Base-by-base conservation (phyloP, 2,888 invertebrate species). In the Cepaea hortensis region DNA sequence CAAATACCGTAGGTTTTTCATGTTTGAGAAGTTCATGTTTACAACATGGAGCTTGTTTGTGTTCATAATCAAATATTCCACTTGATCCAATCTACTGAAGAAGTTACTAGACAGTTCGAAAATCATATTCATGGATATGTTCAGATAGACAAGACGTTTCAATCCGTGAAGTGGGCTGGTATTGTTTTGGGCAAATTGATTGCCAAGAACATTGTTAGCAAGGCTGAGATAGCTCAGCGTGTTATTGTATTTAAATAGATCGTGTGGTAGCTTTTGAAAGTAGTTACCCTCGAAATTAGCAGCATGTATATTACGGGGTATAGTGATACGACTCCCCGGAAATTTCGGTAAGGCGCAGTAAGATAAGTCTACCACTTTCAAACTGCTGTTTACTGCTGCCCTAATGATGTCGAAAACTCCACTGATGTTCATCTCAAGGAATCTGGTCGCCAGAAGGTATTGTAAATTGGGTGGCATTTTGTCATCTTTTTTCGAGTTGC, bases 21-120 rank as follows among this genome's bases (percentile, higher is more conserved):
- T 61, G 35, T 9, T 3, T 4, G 61, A 35, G 20, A 83, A 75
- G 13, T 6, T 61, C 5, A 13, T 50, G 20, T 83, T 75, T 46
- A 83, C 46, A 35, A n/a, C 20, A 11, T 83, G 75, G 61, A 83
- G 11, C 61, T 46, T 83, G 50, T 83, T 83, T n/a, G 23, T 46
- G 3, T 18, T 5, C 11, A 75, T 35, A 55, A 61, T 23, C 61
- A 83, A 62, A 2, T 5, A 13, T 15, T 75, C 2, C 9, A 83
- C 18, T 35, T 18, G 73, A 4, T 55, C 23, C n/a, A 83, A 7
- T 2, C 75, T 62, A 5, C 23, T 35, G 7, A 83, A 62, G 18
- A 83, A 83, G 3, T 13, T 35, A 6, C 9, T 5, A 35, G 75
- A 62, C 18, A 75, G 83, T 48, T 55, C 23, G 20, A 61, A 73